Evolutionary conservation across 2,113 vertebrate species (phyloP).

Genomic region (Haemorhous mexicanus): DNA sequence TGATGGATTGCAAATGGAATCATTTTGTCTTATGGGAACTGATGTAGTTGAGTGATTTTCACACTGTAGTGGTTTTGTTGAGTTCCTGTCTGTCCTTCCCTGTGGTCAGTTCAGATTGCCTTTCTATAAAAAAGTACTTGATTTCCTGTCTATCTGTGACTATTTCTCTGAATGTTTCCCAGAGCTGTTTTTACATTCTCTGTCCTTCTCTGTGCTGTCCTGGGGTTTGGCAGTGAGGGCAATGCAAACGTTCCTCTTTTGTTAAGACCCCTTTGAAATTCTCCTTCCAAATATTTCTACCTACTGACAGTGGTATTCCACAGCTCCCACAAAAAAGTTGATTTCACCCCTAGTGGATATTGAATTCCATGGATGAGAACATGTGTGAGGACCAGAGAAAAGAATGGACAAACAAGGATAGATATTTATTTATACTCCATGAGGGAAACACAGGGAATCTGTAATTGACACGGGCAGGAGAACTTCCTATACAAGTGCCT

Average conservation of each 20-base stretch:
- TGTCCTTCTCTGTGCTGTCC: neutral
- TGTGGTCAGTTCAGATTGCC: neutral
- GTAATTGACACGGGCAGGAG: neutral
- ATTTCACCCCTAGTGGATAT: neutral
- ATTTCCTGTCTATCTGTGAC: neutral
- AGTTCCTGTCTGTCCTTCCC: neutral
- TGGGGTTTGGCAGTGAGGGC: neutral
- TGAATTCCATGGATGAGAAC: neutral
- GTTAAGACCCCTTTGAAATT: neutral
- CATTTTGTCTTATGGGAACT: neutral
- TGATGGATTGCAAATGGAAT: slow-evolving; percentile 17
- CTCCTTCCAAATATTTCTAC: neutral
- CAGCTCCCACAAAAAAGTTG: neutral
- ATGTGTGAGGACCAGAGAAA: neutral
- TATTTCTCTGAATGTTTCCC: neutral
- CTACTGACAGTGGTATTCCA: neutral
- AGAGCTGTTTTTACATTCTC: neutral
- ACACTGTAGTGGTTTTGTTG: neutral
- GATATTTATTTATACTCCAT: neutral
- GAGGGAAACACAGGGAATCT: neutral
- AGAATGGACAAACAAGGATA: neutral
- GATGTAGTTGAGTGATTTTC: neutral
- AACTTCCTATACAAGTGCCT: neutral
- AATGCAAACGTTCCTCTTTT: neutral
- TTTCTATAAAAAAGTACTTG: neutral